Evolutionary conservation across 2,797 vertebrate species (phyloP).

Genomic region (Cuniculus paca): DNA sequence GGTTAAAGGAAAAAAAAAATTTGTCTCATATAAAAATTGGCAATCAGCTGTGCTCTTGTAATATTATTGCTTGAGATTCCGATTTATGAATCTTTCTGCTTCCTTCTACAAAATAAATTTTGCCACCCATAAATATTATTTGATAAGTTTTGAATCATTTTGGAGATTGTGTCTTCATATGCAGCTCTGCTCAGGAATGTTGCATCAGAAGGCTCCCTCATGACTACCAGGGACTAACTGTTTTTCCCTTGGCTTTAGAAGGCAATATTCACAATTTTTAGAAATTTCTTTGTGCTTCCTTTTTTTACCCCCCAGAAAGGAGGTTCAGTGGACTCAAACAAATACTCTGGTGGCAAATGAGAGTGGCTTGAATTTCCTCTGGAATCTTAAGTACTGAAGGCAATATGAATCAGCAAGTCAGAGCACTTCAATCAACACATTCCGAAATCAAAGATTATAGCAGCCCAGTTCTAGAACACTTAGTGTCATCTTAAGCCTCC

Average conservation of each 20-base stretch:
- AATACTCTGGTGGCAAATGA: background rate
- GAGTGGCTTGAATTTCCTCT: background rate
- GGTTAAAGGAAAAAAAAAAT: background rate
- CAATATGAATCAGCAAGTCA: background rate
- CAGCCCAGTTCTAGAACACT: background rate
- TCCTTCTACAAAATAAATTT: background rate
- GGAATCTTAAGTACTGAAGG: background rate
- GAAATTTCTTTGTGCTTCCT: background rate
- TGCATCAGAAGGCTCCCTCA: background rate
- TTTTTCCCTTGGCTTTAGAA: background rate
- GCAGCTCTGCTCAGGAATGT: background rate
- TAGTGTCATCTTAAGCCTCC: background rate
- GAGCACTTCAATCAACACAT: background rate
- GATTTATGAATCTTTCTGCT: conserved; percentile 13
- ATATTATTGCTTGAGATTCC: background rate
- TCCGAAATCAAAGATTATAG: background rate
- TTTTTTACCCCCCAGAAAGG: background rate
- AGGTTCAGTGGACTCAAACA: background rate
- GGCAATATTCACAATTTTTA: background rate
- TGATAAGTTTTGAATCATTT: background rate
- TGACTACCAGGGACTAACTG: background rate
- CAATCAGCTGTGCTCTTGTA: background rate
- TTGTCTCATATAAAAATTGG: background rate
- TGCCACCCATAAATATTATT: background rate
- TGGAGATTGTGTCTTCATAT: background rate